Evolutionary conservation across 30 jellyfish, hydroid and myxozoan genomes (phyloP).

Genomic region (Hydractinia echinata): DNA sequence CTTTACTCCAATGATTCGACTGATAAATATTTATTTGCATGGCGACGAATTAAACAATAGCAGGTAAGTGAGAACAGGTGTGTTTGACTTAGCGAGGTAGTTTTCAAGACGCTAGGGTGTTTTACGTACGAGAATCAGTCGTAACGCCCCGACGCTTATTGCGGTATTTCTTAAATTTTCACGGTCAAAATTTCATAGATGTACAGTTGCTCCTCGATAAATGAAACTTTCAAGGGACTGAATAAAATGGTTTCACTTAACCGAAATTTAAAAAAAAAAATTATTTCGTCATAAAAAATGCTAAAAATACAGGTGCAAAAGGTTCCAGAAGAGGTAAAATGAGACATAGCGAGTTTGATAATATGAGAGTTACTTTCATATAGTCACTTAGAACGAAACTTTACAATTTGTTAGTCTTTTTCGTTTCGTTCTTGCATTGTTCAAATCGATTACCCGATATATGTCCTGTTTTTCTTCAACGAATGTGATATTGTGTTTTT

Average conservation of each 20-base stretch:
- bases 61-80: background rate
- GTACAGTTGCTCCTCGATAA: background rate
- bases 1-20: constrained; percentile 82
- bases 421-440: constrained; percentile 11
- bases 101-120: no score
- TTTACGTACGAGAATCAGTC: no score
- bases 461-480: constrained; percentile 9
- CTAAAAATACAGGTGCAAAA: background rate
- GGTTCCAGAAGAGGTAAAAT: no score
- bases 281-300: background rate
- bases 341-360: no score
- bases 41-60: background rate
- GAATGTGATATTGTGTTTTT: background rate
- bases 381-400: background rate
- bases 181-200: background rate
- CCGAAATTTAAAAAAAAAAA: background rate
- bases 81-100: no score
- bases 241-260: background rate
- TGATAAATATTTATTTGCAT: constrained; percentile 38
- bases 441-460: background rate
- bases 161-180: no score
- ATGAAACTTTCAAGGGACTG: background rate
- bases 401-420: background rate
- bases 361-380: background rate
- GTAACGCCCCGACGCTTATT: no score